A percentile compares a stretch with the other conserved stretches of the same genome.
phyloP scores from a whole-genome alignment of 2,113 vertebrate genomes.

The Pangasianodon gigas region DNA sequence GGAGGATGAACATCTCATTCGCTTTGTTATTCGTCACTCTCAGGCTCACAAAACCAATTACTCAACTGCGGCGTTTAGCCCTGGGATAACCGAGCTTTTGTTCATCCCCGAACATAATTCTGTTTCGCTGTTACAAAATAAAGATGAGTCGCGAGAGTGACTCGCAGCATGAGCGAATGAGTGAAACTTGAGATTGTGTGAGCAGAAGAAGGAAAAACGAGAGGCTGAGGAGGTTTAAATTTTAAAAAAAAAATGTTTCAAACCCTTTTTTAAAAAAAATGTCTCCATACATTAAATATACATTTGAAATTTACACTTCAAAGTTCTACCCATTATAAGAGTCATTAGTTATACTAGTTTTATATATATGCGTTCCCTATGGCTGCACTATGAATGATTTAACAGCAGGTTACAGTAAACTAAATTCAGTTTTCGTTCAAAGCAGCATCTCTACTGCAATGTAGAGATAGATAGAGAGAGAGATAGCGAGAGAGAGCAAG shows the following conservation, averaged over 20 bases:
- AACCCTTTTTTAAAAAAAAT: slow-evolving; percentile 57
- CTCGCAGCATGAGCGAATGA: slow-evolving; percentile 38
- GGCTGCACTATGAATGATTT: slow-evolving; percentile 86
- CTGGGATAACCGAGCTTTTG: slow-evolving; percentile 48
- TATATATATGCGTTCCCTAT: slow-evolving; percentile 74
- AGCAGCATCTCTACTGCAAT: slow-evolving; percentile 81
- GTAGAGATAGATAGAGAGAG: slow-evolving; percentile 58
- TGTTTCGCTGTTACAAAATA: slow-evolving; percentile 39
- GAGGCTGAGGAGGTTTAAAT: slow-evolving; percentile 33
- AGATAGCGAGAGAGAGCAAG: slow-evolving; percentile 51
- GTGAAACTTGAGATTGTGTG: slow-evolving; percentile 21
- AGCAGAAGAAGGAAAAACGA: slow-evolving; percentile 17
- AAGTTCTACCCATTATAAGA: slow-evolving; percentile 85
- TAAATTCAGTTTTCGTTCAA: slow-evolving; percentile 80
- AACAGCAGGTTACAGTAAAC: slow-evolving; percentile 84
- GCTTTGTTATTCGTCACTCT: slow-evolving; percentile 59
- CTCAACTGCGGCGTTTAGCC: slow-evolving; percentile 46
- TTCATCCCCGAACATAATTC: slow-evolving; percentile 39
- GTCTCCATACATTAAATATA: slow-evolving; percentile 87
- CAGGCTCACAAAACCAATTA: slow-evolving; percentile 57
- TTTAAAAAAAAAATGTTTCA: slow-evolving; percentile 30
- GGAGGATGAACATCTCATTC: slow-evolving; percentile 52
- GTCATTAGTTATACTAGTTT: slow-evolving; percentile 80
- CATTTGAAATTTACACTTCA: slow-evolving; percentile 85
- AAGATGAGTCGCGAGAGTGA: slow-evolving; percentile 43